These are phyloP conservation scores for Gadopsis marmoratus DNA, from an alignment of 2,797 vertebrate species.

Conservation along the genomic window DNA sequence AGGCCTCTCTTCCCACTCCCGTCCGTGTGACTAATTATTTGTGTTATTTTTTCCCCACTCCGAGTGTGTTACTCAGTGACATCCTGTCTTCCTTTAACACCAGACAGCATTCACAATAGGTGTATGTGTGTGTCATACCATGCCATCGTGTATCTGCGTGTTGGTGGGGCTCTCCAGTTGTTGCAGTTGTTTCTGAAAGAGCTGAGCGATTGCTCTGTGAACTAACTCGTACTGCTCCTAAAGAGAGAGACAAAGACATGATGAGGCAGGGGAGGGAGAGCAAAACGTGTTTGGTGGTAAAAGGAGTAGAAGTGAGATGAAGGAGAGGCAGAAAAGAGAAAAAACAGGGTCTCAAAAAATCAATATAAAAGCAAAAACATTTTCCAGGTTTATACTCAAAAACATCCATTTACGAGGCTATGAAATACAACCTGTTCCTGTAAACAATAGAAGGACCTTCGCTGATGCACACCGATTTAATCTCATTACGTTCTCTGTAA, in stretches of 20 bases:
- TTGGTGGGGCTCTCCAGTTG: conserved; percentile 89
- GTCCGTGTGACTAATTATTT: conserved; percentile 81
- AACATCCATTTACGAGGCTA: conserved; percentile 33
- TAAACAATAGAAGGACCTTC: conserved; percentile 26
- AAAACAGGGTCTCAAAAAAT: conserved; percentile 18
- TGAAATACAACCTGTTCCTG: conserved; percentile 35
- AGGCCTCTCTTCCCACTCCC: conserved; percentile 38
- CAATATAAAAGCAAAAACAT: conserved; percentile 34
- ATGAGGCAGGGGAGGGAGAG: background rate
- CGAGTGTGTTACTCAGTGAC: conserved; percentile 68
- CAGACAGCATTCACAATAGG: conserved; percentile 45
- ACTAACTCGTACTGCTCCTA: conserved; percentile 98
- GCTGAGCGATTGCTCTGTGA: conserved; percentile 94
- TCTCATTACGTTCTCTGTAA: conserved; percentile 26
- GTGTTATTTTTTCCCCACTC: conserved; percentile 41
- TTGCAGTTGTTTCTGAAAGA: conserved; percentile 95
- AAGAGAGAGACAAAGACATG: background rate
- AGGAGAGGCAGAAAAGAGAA: background rate
- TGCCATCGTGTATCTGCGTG: conserved; percentile 90
- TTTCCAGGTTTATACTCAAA: conserved; percentile 16
- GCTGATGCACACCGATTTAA: conserved; percentile 18
- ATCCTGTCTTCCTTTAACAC: conserved; percentile 73
- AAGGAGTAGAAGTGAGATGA: background rate
- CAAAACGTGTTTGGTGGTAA: background rate
- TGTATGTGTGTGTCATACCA: conserved; percentile 84